Percentiles rank a stretch among this genome's conserved stretches.
Evolutionary conservation across 1,140 invertebrate species (phyloP).

Genomic region (Sipha flava): DNA sequence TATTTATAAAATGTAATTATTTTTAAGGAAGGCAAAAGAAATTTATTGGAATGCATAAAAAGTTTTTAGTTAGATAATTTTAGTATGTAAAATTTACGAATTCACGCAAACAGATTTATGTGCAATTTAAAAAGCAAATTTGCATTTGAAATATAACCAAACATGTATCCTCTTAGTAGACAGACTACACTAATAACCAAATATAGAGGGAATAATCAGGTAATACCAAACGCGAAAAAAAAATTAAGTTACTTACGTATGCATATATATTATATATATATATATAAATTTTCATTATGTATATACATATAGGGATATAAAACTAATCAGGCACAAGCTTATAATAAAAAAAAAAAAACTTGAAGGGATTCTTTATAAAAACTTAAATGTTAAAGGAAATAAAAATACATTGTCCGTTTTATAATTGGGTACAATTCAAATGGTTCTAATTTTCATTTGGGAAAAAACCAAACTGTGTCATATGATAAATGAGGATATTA

Average conservation of each 20-base stretch:
- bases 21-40: not conserved
- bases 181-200: not conserved
- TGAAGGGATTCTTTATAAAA: not conserved
- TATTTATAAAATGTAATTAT: not conserved
- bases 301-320: not conserved
- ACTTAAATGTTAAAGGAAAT: not conserved
- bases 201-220: not conserved
- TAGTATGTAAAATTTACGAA: not conserved
- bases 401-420: not conserved
- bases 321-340: slow-evolving; percentile 29
- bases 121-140: not conserved
- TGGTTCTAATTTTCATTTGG: not conserved
- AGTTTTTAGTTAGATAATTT: not conserved
- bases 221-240: not conserved
- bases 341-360: not conserved
- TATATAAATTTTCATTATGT: no score
- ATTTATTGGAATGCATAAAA: not conserved
- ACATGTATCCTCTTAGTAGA: not conserved
- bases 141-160: not conserved
- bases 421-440: not conserved
- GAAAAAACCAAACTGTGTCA: not conserved
- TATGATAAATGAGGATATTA: not conserved
- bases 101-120: not conserved
- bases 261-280: not conserved
- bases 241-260: not conserved